A percentile compares a stretch with the other conserved stretches of the same genome.
These are phyloP conservation scores for Aspiorhynchus laticeps DNA, from an alignment of 2,113 vertebrate genomes.

Conservation along the genomic window DNA sequence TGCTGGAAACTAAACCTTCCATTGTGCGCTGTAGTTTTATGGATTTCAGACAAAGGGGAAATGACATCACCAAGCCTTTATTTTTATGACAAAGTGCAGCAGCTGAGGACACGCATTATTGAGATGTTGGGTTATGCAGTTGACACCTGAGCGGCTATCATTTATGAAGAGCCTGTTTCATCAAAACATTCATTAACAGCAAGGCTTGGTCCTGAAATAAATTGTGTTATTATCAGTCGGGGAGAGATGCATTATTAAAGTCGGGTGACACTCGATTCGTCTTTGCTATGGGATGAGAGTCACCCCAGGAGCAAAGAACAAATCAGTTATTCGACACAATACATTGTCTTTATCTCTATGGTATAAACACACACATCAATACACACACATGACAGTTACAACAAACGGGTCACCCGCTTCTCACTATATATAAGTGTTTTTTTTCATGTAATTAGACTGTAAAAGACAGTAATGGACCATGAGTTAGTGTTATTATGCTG, in stretches of 20 bases:
- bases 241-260: conserved; percentile 31
- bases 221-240: conserved; percentile 2
- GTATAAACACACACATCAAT: not conserved
- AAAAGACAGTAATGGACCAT: not conserved
- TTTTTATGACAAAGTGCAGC: conserved; percentile 5
- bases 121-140: conserved; percentile 5
- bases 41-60: conserved; percentile 20
- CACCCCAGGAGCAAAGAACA: conserved; percentile 5
- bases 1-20: conserved; percentile 20
- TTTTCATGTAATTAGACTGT: not conserved
- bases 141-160: conserved; percentile 5
- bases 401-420: not conserved
- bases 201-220: conserved; percentile 28
- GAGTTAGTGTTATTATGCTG: too few relatives aligned
- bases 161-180: not conserved
- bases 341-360: conserved; percentile 13
- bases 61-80: not conserved
- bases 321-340: conserved; percentile 19
- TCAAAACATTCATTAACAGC: conserved; percentile 40
- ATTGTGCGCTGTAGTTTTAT: conserved; percentile 14
- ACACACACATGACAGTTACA: not conserved
- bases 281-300: not conserved
- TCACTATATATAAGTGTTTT: not conserved
- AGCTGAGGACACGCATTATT: conserved; percentile 4
- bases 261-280: conserved; percentile 1